These are phyloP conservation scores for Oncorhynchus mykiss DNA, from an alignment of 2,113 vertebrate genomes.

Conservation along the genomic window DNA sequence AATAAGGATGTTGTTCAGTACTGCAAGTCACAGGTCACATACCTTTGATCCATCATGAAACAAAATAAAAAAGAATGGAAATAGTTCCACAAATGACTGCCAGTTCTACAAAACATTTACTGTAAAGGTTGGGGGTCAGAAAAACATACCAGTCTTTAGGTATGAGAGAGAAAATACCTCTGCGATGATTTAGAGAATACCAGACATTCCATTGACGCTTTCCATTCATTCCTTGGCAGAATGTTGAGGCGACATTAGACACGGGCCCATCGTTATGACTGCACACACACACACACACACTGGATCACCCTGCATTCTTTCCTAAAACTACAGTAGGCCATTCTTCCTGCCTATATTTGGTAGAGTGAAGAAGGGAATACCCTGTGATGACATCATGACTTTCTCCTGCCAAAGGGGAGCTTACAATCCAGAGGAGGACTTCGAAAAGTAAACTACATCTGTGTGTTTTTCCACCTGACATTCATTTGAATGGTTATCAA, in stretches of 20 bases:
- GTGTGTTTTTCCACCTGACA: too few species aligned
- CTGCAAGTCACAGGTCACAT: not conserved
- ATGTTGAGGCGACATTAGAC: constrained; percentile 26
- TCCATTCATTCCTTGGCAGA: constrained; percentile 40
- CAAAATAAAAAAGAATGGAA: not conserved
- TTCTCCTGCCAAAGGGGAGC: constrained; percentile 22
- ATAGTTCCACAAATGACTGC: not conserved
- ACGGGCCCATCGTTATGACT: not conserved
- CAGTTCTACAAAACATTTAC: not conserved
- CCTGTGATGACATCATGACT: constrained; percentile 48
- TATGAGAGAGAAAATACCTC: constrained; percentile 1
- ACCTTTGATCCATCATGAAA: not conserved
- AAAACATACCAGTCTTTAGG: not conserved
- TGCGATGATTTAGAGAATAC: constrained; percentile 37
- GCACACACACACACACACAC: not conserved
- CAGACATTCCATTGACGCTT: constrained; percentile 42
- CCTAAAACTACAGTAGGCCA: constrained; percentile 34
- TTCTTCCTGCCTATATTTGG: constrained; percentile 60
- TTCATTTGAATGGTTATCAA: too few species aligned
- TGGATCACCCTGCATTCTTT: constrained; percentile 43
- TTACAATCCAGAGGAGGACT: constrained; percentile 35
- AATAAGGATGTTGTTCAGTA: not conserved
- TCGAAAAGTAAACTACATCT: constrained; percentile 11
- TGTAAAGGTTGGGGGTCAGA: not conserved
- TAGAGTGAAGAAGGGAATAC: constrained; percentile 58